phyloP scores from a whole-genome alignment of 2,797 vertebrate genomes.

The Cyclopterus lumpus region DNA sequence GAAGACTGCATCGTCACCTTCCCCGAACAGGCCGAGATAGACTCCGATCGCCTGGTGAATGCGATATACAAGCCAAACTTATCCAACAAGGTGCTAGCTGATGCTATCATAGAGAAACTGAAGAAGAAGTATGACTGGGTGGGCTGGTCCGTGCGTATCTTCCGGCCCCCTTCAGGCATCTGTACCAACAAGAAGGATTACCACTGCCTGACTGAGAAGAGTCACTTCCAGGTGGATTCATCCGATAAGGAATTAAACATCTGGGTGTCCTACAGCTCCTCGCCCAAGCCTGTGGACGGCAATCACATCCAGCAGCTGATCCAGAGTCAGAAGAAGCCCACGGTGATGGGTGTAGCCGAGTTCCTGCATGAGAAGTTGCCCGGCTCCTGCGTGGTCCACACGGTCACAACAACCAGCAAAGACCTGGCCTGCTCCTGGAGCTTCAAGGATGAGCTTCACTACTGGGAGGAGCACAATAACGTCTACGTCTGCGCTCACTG shows the following conservation, averaged over 20 bases:
- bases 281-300: slow-evolving; percentile 78
- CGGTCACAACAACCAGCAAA: slow-evolving; percentile 72
- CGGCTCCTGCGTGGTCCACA: slow-evolving; percentile 75
- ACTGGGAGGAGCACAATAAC: slow-evolving; percentile 81
- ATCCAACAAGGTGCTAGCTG: slow-evolving; percentile 78
- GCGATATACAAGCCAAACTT: slow-evolving; percentile 59
- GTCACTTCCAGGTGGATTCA: slow-evolving; percentile 78
- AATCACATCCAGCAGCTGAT: slow-evolving; percentile 75
- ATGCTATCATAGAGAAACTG: slow-evolving; percentile 73
- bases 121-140: slow-evolving; percentile 85
- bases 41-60: slow-evolving; percentile 75
- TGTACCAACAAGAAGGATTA: slow-evolving; percentile 72
- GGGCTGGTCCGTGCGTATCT: slow-evolving; percentile 83
- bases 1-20: slow-evolving; percentile 84
- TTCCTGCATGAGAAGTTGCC: slow-evolving; percentile 74
- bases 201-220: slow-evolving; percentile 79
- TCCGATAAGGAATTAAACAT: slow-evolving; percentile 76
- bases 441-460: slow-evolving; percentile 81
- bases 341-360: slow-evolving; percentile 66
- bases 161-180: slow-evolving; percentile 67
- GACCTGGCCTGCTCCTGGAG: slow-evolving; percentile 79
- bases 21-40: slow-evolving; percentile 78
- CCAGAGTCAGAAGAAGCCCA: slow-evolving; percentile 73
- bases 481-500: slow-evolving; percentile 83
- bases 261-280: slow-evolving; percentile 84